These are phyloP conservation scores for Sarcophaga caerulescens DNA, from an alignment of 2,888 invertebrate species.

Conservation along the genomic window DNA sequence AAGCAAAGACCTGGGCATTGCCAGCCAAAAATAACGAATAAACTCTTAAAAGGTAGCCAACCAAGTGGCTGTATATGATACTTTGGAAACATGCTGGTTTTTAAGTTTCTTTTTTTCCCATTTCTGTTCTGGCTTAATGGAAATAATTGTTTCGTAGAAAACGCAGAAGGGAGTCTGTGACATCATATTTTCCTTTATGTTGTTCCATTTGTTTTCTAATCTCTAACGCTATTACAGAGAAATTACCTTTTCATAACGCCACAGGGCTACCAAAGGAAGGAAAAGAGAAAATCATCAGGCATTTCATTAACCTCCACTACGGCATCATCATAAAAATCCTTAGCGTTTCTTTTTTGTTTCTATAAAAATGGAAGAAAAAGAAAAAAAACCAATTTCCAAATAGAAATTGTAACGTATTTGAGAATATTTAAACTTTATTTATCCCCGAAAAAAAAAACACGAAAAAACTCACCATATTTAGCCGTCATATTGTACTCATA, in stretches of 20 bases:
- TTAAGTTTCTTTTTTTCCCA: too few relatives aligned
- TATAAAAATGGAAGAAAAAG: conserved; percentile 50
- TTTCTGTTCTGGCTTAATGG: conserved; percentile 49
- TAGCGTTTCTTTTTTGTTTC: background rate
- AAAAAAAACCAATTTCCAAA: conserved; percentile 15
- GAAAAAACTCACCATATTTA: conserved; percentile 50
- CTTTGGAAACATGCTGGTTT: conserved; percentile 15
- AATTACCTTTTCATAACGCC: conserved; percentile 63
- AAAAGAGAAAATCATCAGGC: background rate
- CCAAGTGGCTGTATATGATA: background rate
- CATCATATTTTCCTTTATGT: conserved; percentile 13
- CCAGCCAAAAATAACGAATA: conserved; percentile 17
- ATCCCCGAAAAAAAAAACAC: background rate
- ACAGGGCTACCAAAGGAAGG: conserved; percentile 34
- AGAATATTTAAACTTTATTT: conserved; percentile 64
- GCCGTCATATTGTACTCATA: conserved; percentile 21
- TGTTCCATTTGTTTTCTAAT: conserved; percentile 27
- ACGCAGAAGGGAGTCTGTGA: conserved; percentile 56
- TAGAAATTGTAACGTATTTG: conserved; percentile 27
- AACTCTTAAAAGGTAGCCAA: conserved; percentile 27
- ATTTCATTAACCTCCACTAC: background rate
- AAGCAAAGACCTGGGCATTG: conserved; percentile 38
- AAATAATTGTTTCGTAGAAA: conserved; percentile 63
- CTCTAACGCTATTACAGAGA: conserved; percentile 47
- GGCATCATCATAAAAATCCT: conserved; percentile 55